A percentile compares a stretch with the other conserved stretches of the same genome.
phyloP scores from a whole-genome alignment of 2,888 invertebrate species.

The Pollenia angustigena region DNA sequence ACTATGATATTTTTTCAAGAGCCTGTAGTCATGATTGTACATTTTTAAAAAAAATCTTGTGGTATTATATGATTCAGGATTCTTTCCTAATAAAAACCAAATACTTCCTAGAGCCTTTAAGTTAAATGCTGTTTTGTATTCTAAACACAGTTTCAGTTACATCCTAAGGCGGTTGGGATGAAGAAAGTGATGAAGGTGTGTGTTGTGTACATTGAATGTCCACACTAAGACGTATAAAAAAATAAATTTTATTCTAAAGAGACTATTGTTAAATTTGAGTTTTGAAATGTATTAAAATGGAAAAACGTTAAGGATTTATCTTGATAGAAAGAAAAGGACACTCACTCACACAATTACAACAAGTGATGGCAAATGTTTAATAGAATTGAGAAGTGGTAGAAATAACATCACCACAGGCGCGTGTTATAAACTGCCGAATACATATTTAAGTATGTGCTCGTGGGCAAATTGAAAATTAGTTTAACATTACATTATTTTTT shows the following conservation, averaged over 20 bases:
- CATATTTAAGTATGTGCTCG: background rate
- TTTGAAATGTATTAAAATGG: background rate
- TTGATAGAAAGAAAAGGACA: background rate
- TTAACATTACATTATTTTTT: background rate
- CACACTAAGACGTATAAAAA: too few relatives aligned
- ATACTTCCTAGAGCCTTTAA: background rate
- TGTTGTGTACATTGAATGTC: too few relatives aligned
- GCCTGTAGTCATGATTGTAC: too few relatives aligned
- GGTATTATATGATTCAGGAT: background rate
- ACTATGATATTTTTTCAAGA: too few relatives aligned
- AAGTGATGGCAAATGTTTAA: background rate
- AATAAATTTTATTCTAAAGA: background rate
- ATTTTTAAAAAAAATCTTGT: background rate
- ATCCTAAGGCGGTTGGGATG: too few relatives aligned
- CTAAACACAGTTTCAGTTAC: background rate
- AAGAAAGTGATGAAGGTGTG: too few relatives aligned
- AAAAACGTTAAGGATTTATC: background rate
- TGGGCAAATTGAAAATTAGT: background rate
- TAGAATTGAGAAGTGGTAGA: background rate
- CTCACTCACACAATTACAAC: background rate
- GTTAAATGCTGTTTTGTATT: background rate
- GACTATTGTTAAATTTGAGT: background rate
- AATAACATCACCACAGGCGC: background rate
- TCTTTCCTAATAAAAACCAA: background rate
- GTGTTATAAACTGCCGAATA: background rate